Evolutionary conservation across 2,113 vertebrate genomes (phyloP).

Genomic region (Machaerirhynchus nigripectus): DNA sequence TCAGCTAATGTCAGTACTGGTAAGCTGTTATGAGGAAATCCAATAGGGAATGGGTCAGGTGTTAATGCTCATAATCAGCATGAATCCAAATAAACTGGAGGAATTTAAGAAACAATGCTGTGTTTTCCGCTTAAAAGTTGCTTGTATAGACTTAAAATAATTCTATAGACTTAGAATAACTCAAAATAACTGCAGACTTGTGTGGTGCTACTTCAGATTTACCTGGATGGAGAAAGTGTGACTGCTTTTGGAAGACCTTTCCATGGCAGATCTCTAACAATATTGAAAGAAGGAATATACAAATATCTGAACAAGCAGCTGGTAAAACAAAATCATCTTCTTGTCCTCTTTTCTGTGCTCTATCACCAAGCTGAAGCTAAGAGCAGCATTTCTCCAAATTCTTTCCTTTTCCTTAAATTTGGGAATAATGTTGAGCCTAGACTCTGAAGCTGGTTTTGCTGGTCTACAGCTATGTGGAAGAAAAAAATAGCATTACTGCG

Average conservation of each 20-base stretch:
- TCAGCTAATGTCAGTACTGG: neutral
- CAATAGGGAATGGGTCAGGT: constrained; percentile 9
- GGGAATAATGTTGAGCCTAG: neutral
- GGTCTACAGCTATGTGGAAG: neutral
- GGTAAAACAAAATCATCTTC: neutral
- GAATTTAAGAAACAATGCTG: neutral
- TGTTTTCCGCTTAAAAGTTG: neutral
- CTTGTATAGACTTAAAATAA: neutral
- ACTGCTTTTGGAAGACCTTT: neutral
- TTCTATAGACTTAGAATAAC: neutral
- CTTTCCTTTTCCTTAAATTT: neutral
- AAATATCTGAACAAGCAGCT: neutral
- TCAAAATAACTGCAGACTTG: neutral
- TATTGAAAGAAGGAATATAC: neutral
- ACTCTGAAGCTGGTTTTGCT: neutral
- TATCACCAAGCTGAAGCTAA: neutral
- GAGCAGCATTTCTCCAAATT: neutral
- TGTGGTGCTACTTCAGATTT: neutral
- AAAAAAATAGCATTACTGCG: neutral
- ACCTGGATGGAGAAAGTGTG: neutral
- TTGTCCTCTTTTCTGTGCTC: neutral
- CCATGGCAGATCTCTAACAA: neutral
- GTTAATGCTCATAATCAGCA: neutral
- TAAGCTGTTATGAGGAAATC: neutral
- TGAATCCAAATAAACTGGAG: neutral